Base-by-base conservation (phyloP, 1,140 invertebrate species). In the Acyrthosiphon pisum region DNA sequence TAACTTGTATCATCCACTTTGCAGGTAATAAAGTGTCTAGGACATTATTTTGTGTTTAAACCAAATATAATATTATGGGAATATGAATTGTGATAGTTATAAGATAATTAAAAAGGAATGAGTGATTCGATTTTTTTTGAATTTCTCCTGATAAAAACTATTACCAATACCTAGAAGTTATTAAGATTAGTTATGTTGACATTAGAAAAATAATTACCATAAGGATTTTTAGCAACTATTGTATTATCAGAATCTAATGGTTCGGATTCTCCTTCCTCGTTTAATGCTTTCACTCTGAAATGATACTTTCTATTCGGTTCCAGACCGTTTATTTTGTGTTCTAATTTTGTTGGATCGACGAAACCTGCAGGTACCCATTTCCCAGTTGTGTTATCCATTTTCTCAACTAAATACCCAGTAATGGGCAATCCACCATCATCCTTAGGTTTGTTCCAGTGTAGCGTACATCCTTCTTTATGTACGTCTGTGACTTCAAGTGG, bases 181-280 rank as follows among this genome's bases (percentile, higher is more conserved):
- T 76, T n/a, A 76, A 20, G 14, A 76, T n/a, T 18, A 18, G 0
- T 76, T 76, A n/a, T 18, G 30, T 68, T 44, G 26, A 44, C 23
- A 30, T 86, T 44, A 44, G 30, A 89, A 23, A 23, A 88, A 93
- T 35, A 94, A 94, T 95, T 95, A 97, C 97, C 98, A 95, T 97
- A 99, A 94, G 99, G 98, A 97, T 99, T 99, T 95, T 99, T 99
- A 88, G 99, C 99, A 23, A 98, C 95, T 93, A 98, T 98, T 0
- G 97, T 96, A 93, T 97, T 96, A 93, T 99, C 98, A 0, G 98
- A 98, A 94, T 98, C 98, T 30, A 99, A 95, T 23, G 98, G 98
- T 94, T 98, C 98, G 0, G 98, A 99, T 95, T 99, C 98, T 41
- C 99, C 99, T 95, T 99, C 98, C 94, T 99, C 98, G 95, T 99